phyloP scores from a whole-genome alignment of 2,888 invertebrate species.

The Bellardia pandia region DNA sequence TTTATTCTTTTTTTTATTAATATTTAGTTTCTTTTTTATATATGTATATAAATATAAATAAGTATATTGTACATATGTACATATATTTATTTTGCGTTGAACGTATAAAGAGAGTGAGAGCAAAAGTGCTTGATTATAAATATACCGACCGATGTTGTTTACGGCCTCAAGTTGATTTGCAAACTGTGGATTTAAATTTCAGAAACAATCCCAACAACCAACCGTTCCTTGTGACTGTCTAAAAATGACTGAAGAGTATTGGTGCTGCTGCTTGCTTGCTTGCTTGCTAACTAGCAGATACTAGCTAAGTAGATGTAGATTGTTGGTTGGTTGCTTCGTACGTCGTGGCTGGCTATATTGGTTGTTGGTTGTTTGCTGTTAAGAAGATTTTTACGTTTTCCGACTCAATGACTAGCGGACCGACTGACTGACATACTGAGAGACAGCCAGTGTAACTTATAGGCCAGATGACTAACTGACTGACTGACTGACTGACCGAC shows the following conservation, averaged over 20 bases:
- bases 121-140: slow-evolving; percentile 64
- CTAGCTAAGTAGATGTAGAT: slow-evolving; percentile 36
- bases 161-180: slow-evolving; percentile 56
- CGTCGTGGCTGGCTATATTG: slow-evolving; percentile 30
- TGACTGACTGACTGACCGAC: background rate
- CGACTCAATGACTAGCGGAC: background rate
- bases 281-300: slow-evolving; percentile 65
- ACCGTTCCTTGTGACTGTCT: slow-evolving; percentile 81
- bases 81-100: slow-evolving; percentile 39
- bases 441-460: slow-evolving; percentile 19
- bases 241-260: slow-evolving; percentile 83
- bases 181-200: slow-evolving; percentile 58
- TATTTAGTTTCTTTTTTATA: slow-evolving; percentile 38
- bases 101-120: slow-evolving; percentile 13
- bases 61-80: slow-evolving; percentile 22
- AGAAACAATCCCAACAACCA: slow-evolving; percentile 75
- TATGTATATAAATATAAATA: slow-evolving; percentile 13
- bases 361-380: slow-evolving; percentile 43
- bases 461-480: slow-evolving; percentile 21
- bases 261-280: slow-evolving; percentile 74
- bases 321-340: slow-evolving; percentile 19
- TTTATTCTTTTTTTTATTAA: background rate
- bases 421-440: background rate
- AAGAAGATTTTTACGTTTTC: slow-evolving; percentile 46
- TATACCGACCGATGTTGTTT: slow-evolving; percentile 76